These are phyloP conservation scores for Ectropis crepuscularia DNA, from an alignment of 2,888 invertebrate species.

Conservation along the genomic window DNA sequence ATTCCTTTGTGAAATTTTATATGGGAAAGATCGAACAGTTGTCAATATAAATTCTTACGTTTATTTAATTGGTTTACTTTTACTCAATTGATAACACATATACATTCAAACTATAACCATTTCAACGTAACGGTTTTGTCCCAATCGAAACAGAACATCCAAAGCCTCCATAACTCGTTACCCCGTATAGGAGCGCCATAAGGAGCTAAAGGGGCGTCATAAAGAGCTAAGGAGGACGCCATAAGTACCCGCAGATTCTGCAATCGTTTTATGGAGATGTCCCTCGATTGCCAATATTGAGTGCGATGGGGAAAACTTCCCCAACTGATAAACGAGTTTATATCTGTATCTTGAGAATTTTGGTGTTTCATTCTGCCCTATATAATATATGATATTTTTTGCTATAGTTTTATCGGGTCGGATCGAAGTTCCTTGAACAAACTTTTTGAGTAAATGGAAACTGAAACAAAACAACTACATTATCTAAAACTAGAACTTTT, in stretches of 20 bases:
- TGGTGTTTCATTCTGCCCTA: not conserved
- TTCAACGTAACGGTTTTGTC: not conserved
- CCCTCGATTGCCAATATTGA: conserved; percentile 23
- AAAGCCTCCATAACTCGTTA: conserved; percentile 1
- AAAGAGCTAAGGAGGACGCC: conserved; percentile 14
- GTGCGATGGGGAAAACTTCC: conserved; percentile 10
- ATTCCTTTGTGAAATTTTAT: too few relatives aligned
- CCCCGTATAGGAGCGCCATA: conserved; percentile 12
- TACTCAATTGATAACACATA: too few relatives aligned
- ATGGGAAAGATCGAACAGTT: too few relatives aligned
- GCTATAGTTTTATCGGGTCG: not conserved
- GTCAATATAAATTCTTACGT: too few relatives aligned
- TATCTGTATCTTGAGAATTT: conserved; percentile 7
- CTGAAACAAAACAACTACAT: too few relatives aligned
- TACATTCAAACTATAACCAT: not conserved
- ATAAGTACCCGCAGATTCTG: conserved; percentile 19
- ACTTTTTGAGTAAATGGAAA: too few relatives aligned
- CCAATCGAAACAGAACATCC: not conserved
- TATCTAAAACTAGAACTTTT: too few relatives aligned
- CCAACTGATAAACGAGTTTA: conserved; percentile 14
- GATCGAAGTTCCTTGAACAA: not conserved
- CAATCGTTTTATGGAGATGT: conserved; percentile 28
- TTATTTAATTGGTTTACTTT: too few relatives aligned
- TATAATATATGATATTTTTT: not conserved
- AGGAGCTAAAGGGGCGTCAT: conserved; percentile 11